Percentiles rank a stretch among this genome's conserved stretches.
These are phyloP conservation scores for Scelioninae gen. 2 DNA, from an alignment of 2,888 invertebrate genomes.

Conservation along the genomic window DNA sequence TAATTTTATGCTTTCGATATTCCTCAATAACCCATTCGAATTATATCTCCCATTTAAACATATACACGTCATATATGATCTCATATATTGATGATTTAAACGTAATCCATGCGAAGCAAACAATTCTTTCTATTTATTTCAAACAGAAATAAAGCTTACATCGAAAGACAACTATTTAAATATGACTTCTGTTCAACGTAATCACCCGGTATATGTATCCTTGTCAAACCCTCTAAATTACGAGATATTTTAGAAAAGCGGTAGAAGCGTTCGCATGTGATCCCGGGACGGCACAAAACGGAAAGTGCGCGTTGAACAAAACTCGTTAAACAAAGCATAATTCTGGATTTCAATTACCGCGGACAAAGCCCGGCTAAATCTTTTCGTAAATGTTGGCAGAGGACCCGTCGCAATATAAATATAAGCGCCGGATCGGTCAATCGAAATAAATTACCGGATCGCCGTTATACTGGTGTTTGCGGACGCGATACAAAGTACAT, in stretches of 20 bases:
- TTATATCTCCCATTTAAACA: too few relatives aligned
- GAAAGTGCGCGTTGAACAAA: conserved; percentile 39
- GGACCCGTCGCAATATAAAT: conserved; percentile 46
- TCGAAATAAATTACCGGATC: conserved; percentile 53
- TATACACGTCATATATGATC: too few relatives aligned
- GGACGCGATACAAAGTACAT: conserved; percentile 44
- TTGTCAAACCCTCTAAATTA: neutral
- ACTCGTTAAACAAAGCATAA: conserved; percentile 52
- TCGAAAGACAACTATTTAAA: too few relatives aligned
- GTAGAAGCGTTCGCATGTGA: conserved; percentile 18
- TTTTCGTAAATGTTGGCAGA: conserved; percentile 53
- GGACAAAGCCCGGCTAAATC: conserved; percentile 48
- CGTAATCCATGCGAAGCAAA: too few relatives aligned
- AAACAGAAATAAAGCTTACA: too few relatives aligned
- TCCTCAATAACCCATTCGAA: too few relatives aligned
- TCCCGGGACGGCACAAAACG: conserved; percentile 25
- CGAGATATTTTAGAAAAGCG: conserved; percentile 19
- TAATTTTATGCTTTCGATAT: too few relatives aligned
- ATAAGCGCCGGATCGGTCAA: conserved; percentile 25
- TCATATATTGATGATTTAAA: too few relatives aligned
- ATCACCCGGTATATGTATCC: neutral
- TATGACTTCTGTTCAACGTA: too few relatives aligned
- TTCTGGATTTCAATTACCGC: conserved; percentile 48
- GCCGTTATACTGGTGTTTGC: conserved; percentile 46
- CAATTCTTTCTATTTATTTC: too few relatives aligned